phyloP scores from a whole-genome alignment of 1,140 invertebrate genomes.

The Cotesia chilonis region DNA sequence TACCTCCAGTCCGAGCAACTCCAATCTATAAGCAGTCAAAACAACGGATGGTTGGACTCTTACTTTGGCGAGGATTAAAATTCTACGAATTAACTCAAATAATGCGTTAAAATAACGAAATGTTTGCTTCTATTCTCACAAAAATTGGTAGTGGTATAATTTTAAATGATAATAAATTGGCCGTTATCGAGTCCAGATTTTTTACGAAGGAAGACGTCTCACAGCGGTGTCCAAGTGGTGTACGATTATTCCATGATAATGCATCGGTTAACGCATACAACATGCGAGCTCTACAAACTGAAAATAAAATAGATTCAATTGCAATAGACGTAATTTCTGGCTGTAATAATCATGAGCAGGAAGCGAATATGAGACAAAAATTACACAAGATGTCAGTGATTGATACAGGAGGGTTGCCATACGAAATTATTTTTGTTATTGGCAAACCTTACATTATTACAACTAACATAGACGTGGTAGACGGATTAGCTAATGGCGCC shows the following conservation, averaged over 20 bases:
- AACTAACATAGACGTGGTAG: slow-evolving; percentile 5
- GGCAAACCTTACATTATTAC: slow-evolving; percentile 5
- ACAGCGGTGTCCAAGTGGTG: slow-evolving; percentile 36
- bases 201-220: slow-evolving; percentile 37
- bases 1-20: slow-evolving; percentile 32
- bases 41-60: slow-evolving; percentile 43
- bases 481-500: slow-evolving; percentile 12
- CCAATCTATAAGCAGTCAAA: slow-evolving; percentile 45
- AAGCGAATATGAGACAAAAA: background rate
- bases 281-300: slow-evolving; percentile 39
- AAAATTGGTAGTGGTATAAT: too few relatives aligned
- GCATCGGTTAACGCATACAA: slow-evolving; percentile 39
- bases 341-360: background rate
- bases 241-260: slow-evolving; percentile 41
- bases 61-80: slow-evolving; percentile 46
- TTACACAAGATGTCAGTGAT: slow-evolving; percentile 9
- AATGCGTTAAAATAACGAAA: too few relatives aligned
- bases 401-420: slow-evolving; percentile 20
- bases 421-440: background rate
- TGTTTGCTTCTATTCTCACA: too few relatives aligned
- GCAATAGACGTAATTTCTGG: background rate
- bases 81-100: background rate
- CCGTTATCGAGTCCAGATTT: slow-evolving; percentile 21
- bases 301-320: slow-evolving; percentile 14
- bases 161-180: too few relatives aligned